phyloP scores from a whole-genome alignment of 2,888 invertebrate genomes.

The Thecocarcelia acutangulata region DNA sequence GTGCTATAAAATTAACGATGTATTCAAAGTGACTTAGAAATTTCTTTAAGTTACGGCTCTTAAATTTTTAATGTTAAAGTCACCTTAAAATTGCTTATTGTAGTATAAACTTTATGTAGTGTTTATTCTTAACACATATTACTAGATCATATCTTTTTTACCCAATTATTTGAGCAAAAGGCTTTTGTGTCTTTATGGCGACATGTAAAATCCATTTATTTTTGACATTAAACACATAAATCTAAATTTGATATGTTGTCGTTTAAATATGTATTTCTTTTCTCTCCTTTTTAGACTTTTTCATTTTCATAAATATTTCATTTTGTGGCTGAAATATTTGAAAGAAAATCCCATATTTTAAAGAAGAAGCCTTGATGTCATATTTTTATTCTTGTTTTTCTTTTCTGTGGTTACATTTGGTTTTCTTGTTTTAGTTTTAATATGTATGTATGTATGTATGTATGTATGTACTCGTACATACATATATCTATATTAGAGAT shows the following conservation, averaged over 20 bases:
- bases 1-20: no score
- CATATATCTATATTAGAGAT: slow-evolving; percentile 41
- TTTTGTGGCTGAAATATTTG: slow-evolving; percentile 43
- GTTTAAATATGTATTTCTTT: slow-evolving; percentile 48
- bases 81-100: no score
- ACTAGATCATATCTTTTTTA: neutral
- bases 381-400: slow-evolving; percentile 30
- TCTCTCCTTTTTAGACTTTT: slow-evolving; percentile 9
- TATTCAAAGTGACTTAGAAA: no score
- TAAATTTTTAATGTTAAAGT: no score
- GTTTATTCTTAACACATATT: neutral
- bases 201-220: slow-evolving; percentile 73
- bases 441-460: no score
- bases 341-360: slow-evolving; percentile 30
- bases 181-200: slow-evolving; percentile 61
- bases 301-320: slow-evolving; percentile 10
- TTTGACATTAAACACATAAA: slow-evolving; percentile 72
- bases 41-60: no score
- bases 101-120: neutral
- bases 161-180: slow-evolving; percentile 13
- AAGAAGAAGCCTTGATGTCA: slow-evolving; percentile 27
- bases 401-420: slow-evolving; percentile 37
- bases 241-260: slow-evolving; percentile 71
- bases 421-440: slow-evolving; percentile 19
- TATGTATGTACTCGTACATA: slow-evolving; percentile 5